Evolutionary conservation across 2,113 vertebrate species (phyloP).

Genomic region (Clarias magur): DNA sequence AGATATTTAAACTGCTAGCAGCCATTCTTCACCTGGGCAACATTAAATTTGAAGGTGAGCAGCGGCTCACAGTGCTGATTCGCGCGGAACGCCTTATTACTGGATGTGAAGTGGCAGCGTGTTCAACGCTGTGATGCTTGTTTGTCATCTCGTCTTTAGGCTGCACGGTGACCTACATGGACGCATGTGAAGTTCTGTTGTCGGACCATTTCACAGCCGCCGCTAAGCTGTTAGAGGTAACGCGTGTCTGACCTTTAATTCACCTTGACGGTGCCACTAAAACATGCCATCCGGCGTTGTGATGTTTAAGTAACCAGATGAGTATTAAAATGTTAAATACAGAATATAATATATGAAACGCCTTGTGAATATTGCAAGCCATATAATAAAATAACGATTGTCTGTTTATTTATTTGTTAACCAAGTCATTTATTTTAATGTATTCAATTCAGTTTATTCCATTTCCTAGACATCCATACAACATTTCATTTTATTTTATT

Average conservation of each 20-base stretch:
- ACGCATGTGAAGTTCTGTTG: constrained; percentile 80
- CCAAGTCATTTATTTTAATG: no score
- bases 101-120: not conserved
- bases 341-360: not conserved
- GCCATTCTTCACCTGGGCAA: constrained; percentile 91
- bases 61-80: not conserved
- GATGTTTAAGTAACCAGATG: not conserved
- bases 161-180: constrained; percentile 80
- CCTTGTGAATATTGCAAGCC: not conserved
- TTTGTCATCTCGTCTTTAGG: constrained; percentile 63
- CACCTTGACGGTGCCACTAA: not conserved
- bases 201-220: constrained; percentile 74
- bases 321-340: not conserved
- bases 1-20: constrained; percentile 86
- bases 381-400: not conserved
- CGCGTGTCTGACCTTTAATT: not conserved
- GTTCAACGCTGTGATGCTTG: not conserved
- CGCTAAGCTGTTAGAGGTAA: constrained; percentile 83
- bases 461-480: no score
- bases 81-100: not conserved
- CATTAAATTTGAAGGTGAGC: constrained; percentile 81
- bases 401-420: no score
- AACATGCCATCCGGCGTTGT: not conserved
- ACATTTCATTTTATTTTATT: no score
- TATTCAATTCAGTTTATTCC: no score